phyloP scores from a whole-genome alignment of 2,113 vertebrate genomes.

The Neogobius melanostomus region DNA sequence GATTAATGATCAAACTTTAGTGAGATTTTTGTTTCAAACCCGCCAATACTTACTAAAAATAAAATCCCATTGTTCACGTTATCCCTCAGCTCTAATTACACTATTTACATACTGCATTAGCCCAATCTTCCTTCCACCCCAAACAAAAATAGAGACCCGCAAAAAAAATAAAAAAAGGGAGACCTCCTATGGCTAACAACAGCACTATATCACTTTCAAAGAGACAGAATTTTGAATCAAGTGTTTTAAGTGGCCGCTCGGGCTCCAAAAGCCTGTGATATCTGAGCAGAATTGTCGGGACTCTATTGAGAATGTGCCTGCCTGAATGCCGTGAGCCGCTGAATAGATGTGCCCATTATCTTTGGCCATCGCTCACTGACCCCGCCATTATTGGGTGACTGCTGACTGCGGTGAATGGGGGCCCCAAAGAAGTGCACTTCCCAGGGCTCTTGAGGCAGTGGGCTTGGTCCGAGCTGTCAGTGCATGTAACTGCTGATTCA shows the following conservation, averaged over 20 bases:
- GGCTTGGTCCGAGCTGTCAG: constrained; percentile 73
- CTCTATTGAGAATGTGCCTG: constrained; percentile 61
- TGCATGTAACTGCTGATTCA: constrained; percentile 80
- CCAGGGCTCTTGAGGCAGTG: constrained; percentile 56
- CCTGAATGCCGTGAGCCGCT: constrained; percentile 62
- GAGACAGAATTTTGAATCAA: constrained; percentile 52
- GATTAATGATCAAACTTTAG: too few species aligned
- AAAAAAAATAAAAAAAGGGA: not conserved
- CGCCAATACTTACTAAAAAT: too few species aligned
- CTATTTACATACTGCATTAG: not conserved
- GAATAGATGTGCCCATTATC: constrained; percentile 75
- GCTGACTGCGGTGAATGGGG: constrained; percentile 68
- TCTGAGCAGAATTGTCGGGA: constrained; percentile 60
- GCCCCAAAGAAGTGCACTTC: constrained; percentile 64
- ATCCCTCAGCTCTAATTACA: constrained; percentile 11
- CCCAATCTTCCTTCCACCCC: constrained; percentile 7
- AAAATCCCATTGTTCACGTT: not conserved
- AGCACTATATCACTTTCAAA: constrained; percentile 66
- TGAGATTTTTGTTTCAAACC: too few species aligned
- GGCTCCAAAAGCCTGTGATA: constrained; percentile 59
- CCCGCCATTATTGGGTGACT: constrained; percentile 73
- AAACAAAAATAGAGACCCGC: not conserved
- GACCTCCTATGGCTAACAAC: constrained; percentile 28
- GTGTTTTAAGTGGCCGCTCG: constrained; percentile 62
- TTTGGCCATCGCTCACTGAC: constrained; percentile 73